Conservation (phyloP, 2,888 invertebrate genomes). For the Zhengitettix transpicula region DNA sequence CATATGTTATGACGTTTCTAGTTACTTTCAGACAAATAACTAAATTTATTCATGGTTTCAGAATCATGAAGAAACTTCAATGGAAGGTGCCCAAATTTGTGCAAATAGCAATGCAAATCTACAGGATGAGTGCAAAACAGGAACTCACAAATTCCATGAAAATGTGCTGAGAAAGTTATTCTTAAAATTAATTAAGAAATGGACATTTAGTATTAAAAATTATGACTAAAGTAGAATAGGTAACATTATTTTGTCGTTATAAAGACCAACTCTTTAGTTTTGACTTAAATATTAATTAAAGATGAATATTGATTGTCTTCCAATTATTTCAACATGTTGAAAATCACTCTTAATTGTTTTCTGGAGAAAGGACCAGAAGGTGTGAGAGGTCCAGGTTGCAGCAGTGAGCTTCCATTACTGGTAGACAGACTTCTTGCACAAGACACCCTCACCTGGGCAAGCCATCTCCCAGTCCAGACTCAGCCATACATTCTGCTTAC, state of each 20-base stretch:
- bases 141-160: slow-evolving; percentile 15
- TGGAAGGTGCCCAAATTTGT: slow-evolving; percentile 28
- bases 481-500: slow-evolving; percentile 78
- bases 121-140: slow-evolving; percentile 14
- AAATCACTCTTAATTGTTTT: no score
- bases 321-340: no score
- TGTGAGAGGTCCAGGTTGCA: slow-evolving; percentile 18
- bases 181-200: no score
- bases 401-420: slow-evolving; percentile 31
- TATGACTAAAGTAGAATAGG: no score
- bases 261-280: no score
- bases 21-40: neutral
- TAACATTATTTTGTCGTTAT: no score
- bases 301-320: no score
- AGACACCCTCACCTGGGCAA: slow-evolving; percentile 19
- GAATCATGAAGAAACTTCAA: slow-evolving; percentile 30
- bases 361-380: neutral
- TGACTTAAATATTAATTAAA: no score
- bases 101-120: slow-evolving; percentile 16
- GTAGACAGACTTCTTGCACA: slow-evolving; percentile 43
- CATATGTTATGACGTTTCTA: no score
- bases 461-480: slow-evolving; percentile 73
- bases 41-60: slow-evolving; percentile 10
- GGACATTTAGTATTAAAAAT: no score
- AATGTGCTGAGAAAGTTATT: slow-evolving; percentile 7